phyloP scores from a whole-genome alignment of 2,797 vertebrate species.

The Coregonus sp. region DNA sequence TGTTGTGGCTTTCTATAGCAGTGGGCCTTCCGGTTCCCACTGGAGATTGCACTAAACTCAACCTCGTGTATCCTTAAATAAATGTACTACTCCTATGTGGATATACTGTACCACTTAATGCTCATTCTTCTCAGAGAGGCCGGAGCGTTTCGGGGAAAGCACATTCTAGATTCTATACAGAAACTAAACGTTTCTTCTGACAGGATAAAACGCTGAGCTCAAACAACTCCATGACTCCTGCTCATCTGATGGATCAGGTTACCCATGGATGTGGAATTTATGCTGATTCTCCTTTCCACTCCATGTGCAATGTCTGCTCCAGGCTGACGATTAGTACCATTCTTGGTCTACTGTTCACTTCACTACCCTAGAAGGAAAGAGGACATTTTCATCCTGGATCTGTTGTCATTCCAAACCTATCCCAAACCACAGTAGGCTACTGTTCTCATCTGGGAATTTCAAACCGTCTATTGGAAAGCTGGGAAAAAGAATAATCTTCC shows the following conservation, averaged over 20 bases:
- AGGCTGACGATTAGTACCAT: background rate
- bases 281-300: background rate
- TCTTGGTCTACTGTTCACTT: background rate
- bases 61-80: constrained; percentile 56
- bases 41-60: constrained; percentile 27
- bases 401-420: background rate
- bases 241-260: constrained; percentile 3
- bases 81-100: constrained; percentile 56
- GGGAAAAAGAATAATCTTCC: background rate
- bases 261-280: constrained; percentile 3
- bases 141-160: background rate
- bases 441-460: constrained; percentile 6
- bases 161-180: constrained; percentile 17
- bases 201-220: constrained; percentile 5
- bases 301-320: background rate
- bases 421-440: background rate
- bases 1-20: background rate
- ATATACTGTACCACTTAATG: constrained; percentile 44
- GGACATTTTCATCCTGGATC: constrained; percentile 54
- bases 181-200: constrained; percentile 8
- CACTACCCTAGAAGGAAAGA: background rate
- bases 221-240: constrained; percentile 1
- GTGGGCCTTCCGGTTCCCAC: background rate
- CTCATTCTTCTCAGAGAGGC: constrained; percentile 28
- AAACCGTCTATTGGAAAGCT: constrained; percentile 12